Evolutionary conservation across 2,797 vertebrate species (phyloP).

Genomic region (Margarornis squamiger): DNA sequence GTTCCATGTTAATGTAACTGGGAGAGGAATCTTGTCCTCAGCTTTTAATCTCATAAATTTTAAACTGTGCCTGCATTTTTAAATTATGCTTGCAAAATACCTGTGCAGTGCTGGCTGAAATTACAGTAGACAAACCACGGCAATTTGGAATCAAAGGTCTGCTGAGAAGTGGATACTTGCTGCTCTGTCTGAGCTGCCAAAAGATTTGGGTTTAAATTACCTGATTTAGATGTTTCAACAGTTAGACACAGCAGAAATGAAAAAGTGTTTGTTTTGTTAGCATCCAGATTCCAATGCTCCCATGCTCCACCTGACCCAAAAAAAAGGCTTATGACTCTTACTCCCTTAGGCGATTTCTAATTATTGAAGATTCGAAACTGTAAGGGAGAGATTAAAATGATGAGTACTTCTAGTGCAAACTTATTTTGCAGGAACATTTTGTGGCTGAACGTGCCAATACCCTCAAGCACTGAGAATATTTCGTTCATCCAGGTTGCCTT

Average conservation of each 20-base stretch:
- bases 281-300: background rate
- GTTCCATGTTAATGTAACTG: background rate
- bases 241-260: slow-evolving; percentile 49
- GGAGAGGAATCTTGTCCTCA: background rate
- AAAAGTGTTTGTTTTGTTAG: slow-evolving; percentile 44
- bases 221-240: slow-evolving; percentile 22
- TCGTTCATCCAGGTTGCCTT: background rate
- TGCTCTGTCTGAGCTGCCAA: slow-evolving; percentile 43
- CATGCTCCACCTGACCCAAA: background rate
- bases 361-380: background rate
- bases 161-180: slow-evolving; percentile 16
- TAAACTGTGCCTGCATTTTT: background rate
- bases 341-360: background rate
- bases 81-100: background rate
- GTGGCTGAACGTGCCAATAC: background rate
- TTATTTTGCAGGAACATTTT: background rate
- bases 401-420: background rate
- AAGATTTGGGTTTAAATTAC: slow-evolving; percentile 57
- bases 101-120: slow-evolving; percentile 13
- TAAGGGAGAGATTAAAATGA: background rate
- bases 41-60: slow-evolving; percentile 1
- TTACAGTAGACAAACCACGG: slow-evolving; percentile 31
- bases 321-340: background rate
- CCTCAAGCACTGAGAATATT: background rate
- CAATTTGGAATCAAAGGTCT: slow-evolving; percentile 28